These are phyloP conservation scores for Lepus timidus DNA, from an alignment of 2,113 vertebrate species.

Conservation along the genomic window DNA sequence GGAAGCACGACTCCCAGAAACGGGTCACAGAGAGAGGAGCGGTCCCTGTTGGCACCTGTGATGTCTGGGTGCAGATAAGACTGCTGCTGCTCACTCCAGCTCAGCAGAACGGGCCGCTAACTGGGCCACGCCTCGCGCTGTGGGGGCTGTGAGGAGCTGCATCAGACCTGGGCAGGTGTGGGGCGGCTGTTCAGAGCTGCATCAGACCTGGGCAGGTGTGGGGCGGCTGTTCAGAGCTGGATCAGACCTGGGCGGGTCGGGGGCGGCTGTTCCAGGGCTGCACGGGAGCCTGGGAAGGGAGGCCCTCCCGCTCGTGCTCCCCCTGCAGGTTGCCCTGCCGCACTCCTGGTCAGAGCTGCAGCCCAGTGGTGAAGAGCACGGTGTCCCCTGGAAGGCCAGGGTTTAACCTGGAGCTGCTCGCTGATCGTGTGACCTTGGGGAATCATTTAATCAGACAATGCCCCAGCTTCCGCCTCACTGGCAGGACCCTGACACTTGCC, in stretches of 20 bases:
- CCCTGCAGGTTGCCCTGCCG: neutral
- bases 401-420: neutral
- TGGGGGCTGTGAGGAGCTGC: too few relatives aligned
- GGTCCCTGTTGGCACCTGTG: neutral
- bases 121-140: neutral
- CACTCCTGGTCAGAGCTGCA: neutral
- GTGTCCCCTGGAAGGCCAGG: neutral
- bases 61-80: neutral
- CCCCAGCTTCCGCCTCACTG: neutral
- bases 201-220: too few relatives aligned
- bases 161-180: too few relatives aligned
- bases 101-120: neutral
- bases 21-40: neutral
- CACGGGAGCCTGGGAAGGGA: neutral
- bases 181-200: too few relatives aligned
- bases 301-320: neutral
- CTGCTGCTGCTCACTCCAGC: neutral
- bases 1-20: conserved; percentile 3
- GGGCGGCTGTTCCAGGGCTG: neutral
- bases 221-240: too few relatives aligned
- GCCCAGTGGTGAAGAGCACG: neutral
- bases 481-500: neutral
- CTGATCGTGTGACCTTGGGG: neutral
- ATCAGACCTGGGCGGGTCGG: neutral
- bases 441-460: neutral